Base-by-base conservation (phyloP, 2,113 vertebrate species). In the Oreotrochilus melanogaster region DNA sequence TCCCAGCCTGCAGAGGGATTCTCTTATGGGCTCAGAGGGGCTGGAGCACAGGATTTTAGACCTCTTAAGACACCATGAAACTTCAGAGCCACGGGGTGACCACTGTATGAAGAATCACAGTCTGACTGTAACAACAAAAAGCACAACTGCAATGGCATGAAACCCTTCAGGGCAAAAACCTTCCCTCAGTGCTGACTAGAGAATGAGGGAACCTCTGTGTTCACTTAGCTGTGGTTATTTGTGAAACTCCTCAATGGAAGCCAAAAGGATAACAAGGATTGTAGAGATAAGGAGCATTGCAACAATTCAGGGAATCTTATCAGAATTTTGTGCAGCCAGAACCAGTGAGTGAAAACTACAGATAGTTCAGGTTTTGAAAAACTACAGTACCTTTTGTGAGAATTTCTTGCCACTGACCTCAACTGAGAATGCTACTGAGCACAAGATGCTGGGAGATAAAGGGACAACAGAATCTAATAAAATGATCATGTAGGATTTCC, bases 401-500 rank as follows among this genome's bases (percentile, higher is more conserved):
- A 51, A 22, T 43, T 28, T 30, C 50, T 67, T 30, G 21, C 64
- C 28, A 12, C 60, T n/a, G 25, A 58, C 57, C 51, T 74, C 72
- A 42, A 18, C 45, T 23, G 54, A 51, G 78, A 69, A 11, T 10
- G 33, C 35, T 14, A n/a, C n/a, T 33, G 37, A 88, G 43, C 21
- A 33, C 23, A 76, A 70, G 61, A 73, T 14, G 23, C 71, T 58
- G 18, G 51, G 42, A 94, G 24, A 74, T 70, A 83, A 86, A 94
- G 47, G 60, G n/a, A 56, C 72, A 86, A 57, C 22, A 86, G 43
- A 73, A 37, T 18, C 51, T 71, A 88, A 74, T 78, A 90, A 92
- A 90, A 74, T 74, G 7, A 78, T 80, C 71, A 66, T 10, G 23
- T 45, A 89, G 82, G 94, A 83, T 93, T 94, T 93, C 83, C 76